phyloP scores from a whole-genome alignment of 2,797 vertebrate genomes.

The Cossypha niveicapilla region DNA sequence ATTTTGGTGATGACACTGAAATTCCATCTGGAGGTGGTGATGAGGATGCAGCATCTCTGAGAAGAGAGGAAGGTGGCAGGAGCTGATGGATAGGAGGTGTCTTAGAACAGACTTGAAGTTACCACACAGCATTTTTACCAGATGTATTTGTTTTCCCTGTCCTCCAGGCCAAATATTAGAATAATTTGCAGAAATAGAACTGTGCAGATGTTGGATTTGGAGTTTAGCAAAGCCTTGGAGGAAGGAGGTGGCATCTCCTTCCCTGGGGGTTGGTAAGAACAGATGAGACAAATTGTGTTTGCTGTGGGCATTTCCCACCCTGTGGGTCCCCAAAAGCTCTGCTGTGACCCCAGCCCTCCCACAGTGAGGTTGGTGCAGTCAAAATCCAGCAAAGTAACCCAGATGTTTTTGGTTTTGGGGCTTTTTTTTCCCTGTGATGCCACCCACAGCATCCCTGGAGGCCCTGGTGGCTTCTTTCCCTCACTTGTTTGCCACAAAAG shows the following conservation, averaged over 20 bases:
- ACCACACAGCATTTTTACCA: neutral
- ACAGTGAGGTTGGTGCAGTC: rapidly evolving
- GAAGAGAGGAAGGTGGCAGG: neutral
- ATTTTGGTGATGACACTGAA: neutral
- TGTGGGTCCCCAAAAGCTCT: neutral
- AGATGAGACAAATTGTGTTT: neutral
- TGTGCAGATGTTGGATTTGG: neutral
- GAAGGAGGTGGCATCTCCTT: neutral
- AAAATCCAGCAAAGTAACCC: neutral
- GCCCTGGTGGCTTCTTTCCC: neutral
- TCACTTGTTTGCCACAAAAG: neutral
- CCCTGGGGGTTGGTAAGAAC: neutral
- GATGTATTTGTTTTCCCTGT: neutral
- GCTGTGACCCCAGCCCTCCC: neutral
- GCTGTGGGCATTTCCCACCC: neutral
- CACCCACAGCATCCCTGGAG: rapidly evolving
- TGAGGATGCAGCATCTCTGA: neutral
- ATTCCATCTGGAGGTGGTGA: neutral
- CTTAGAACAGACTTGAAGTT: neutral
- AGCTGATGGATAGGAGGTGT: neutral
- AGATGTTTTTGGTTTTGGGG: neutral
- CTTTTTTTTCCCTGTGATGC: neutral
- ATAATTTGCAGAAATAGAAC: neutral
- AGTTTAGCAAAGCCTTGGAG: neutral
- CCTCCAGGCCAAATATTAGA: neutral